Evolutionary conservation across 2,888 invertebrate genomes (phyloP).

Genomic region (Trypoxylon attenuatum): DNA sequence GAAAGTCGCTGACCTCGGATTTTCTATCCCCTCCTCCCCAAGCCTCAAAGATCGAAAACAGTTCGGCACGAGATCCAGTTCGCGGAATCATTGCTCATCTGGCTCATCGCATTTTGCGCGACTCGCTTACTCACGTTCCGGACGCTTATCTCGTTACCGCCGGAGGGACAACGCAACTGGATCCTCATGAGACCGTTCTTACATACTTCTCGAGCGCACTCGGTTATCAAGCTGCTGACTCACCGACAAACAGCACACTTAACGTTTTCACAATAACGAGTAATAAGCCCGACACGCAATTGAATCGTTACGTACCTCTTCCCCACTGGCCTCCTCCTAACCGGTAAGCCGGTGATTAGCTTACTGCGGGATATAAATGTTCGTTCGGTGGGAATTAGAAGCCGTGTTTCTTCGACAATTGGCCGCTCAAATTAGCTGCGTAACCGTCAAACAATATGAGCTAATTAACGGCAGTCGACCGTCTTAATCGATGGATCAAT

Average conservation of each 20-base stretch:
- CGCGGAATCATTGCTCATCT: slow-evolving; percentile 15
- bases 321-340: not conserved
- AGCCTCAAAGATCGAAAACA: slow-evolving; percentile 25
- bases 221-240: not conserved
- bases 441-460: too few relatives aligned
- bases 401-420: slow-evolving; percentile 8
- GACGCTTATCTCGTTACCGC: slow-evolving; percentile 8
- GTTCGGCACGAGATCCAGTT: slow-evolving; percentile 5
- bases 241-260: slow-evolving; percentile 1
- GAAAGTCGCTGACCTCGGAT: slow-evolving; percentile 33
- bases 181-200: slow-evolving; percentile 9
- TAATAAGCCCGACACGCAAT: slow-evolving; percentile 11
- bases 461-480: too few relatives aligned
- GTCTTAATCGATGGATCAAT: too few relatives aligned
- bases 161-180: not conserved
- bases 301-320: slow-evolving; percentile 6
- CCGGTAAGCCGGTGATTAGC: too few relatives aligned
- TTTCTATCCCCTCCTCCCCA: slow-evolving; percentile 9
- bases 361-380: not conserved
- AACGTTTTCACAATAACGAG: not conserved
- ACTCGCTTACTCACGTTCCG: slow-evolving; percentile 35
- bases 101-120: slow-evolving; percentile 9
- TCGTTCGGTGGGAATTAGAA: not conserved
- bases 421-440: too few relatives aligned
- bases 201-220: not conserved